These are phyloP conservation scores for Apomyelois bistriatella DNA, from an alignment of 2,888 invertebrate genomes.

Conservation along the genomic window DNA sequence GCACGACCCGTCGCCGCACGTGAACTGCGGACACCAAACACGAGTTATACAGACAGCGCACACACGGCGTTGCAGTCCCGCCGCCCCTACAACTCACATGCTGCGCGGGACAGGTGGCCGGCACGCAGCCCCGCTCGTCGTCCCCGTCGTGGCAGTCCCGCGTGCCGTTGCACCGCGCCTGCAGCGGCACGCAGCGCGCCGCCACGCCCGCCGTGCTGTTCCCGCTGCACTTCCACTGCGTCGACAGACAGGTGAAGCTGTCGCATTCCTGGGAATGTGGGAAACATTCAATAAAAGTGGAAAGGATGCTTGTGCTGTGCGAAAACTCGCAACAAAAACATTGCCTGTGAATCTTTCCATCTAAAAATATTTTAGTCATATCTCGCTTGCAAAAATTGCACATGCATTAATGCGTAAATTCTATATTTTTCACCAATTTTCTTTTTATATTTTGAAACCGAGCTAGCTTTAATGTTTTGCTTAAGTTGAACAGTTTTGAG, in stretches of 20 bases:
- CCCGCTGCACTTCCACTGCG: slow-evolving; percentile 84
- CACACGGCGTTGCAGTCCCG: background rate
- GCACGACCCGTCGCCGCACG: slow-evolving; percentile 86
- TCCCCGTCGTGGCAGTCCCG: slow-evolving; percentile 85
- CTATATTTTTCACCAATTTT: too few species aligned
- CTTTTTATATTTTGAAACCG: too few species aligned
- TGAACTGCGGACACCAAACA: slow-evolving; percentile 74
- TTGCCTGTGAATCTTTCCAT: too few species aligned
- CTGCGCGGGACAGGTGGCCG: slow-evolving; percentile 83
- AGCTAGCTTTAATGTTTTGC: too few species aligned
- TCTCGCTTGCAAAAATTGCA: too few species aligned
- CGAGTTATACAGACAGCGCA: too few species aligned
- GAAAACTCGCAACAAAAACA: too few species aligned
- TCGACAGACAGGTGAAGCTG: slow-evolving; percentile 84
- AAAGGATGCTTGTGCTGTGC: too few species aligned
- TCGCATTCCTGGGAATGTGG: slow-evolving; percentile 81
- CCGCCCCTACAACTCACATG: slow-evolving; percentile 49
- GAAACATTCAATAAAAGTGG: background rate
- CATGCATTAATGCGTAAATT: too few species aligned
- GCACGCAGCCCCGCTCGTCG: slow-evolving; percentile 87
- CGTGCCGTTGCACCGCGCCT: slow-evolving; percentile 84
- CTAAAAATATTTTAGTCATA: too few species aligned
- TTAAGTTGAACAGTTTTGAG: too few species aligned
- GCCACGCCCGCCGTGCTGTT: slow-evolving; percentile 78
- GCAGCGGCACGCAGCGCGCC: slow-evolving; percentile 82